Base-by-base conservation (phyloP, 2,797 vertebrate genomes). In the Cephalopachus bancanus region DNA sequence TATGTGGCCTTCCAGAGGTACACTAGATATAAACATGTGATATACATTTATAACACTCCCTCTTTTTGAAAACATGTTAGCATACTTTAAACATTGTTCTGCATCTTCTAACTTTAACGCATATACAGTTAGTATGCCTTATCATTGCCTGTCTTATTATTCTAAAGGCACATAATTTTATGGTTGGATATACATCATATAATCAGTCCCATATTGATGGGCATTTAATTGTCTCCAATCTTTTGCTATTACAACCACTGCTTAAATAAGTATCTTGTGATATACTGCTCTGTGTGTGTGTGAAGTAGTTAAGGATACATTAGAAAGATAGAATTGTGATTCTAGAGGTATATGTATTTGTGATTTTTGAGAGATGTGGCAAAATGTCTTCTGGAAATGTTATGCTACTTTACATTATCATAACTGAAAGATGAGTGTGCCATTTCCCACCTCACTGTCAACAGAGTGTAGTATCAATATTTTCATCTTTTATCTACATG, bases 41-140 rank as follows among this genome's bases (percentile, higher is more conserved):
- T 14, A 15, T 17, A 1, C 33, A 12, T 17, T 71, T 24, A 51
- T 4, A 51, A 53, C 11, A 69, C 7, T 5, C 20, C 59, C 64
- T 81, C 24, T n/a, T 11, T 95, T 83, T 67, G n/a, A 84, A 97
- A 95, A 72, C 86, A 89, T 19, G 62, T 74, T 24, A 65, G 16
- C 28, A 15, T 55, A 69, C 5, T 85, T 94, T 74, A 93, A n/a
- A 91, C 30, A 83, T 28, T 57, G 62, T 33, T 91, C 89, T 90
- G 7, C 17, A 59, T 76, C 76, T 87, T 93, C n/a, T 74, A 80
- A 62, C n/a, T 71, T 86, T 76, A 83, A 85, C 55, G 83, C 55
- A 24, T 44, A 83, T 69, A 75, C 33, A 83, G 11, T 33, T 51
- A 64, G 20, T 74, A 15, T 74, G 22, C 12, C 64, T 76, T 17